A percentile compares a stretch with the other conserved stretches of the same genome.
Conservation (phyloP, 2,797 vertebrate species). For the Hippopotamyrus pictus region DNA sequence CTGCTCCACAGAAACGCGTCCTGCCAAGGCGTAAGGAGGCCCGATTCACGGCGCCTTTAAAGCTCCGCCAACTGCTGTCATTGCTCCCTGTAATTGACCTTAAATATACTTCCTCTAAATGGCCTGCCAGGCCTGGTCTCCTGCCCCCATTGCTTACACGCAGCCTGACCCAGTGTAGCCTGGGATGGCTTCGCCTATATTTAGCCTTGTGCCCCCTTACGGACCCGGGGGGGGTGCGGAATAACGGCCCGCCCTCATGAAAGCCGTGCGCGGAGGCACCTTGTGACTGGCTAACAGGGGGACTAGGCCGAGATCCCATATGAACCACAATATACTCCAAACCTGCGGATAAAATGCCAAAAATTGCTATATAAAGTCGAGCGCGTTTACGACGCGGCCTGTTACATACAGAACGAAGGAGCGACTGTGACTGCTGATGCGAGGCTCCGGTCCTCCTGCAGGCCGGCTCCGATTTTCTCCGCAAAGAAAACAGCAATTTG, state of each 20-base stretch:
- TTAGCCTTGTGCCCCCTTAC: constrained; percentile 64
- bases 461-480: background rate
- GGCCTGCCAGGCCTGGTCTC: constrained; percentile 71
- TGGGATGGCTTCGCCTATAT: constrained; percentile 70
- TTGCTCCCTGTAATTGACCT: constrained; percentile 79
- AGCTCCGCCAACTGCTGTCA: constrained; percentile 63
- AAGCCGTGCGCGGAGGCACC: constrained; percentile 52
- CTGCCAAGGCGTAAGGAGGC: constrained; percentile 55
- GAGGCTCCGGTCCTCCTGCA: background rate
- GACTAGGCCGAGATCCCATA: background rate
- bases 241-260: constrained; percentile 69
- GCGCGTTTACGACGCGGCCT: background rate
- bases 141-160: constrained; percentile 58
- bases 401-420: background rate
- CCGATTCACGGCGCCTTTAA: constrained; percentile 37
- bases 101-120: constrained; percentile 74
- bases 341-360: background rate
- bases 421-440: background rate
- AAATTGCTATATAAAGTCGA: background rate
- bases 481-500: constrained; percentile 8
- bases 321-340: constrained; percentile 2
- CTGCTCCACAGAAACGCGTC: constrained; percentile 72
- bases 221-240: constrained; percentile 58
- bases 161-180: constrained; percentile 59
- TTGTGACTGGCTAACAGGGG: background rate